Evolutionary conservation across 2,113 vertebrate genomes (phyloP), one percentile per base, ranked within the genome.

Genomic region (Corydoras maculifer): DNA sequence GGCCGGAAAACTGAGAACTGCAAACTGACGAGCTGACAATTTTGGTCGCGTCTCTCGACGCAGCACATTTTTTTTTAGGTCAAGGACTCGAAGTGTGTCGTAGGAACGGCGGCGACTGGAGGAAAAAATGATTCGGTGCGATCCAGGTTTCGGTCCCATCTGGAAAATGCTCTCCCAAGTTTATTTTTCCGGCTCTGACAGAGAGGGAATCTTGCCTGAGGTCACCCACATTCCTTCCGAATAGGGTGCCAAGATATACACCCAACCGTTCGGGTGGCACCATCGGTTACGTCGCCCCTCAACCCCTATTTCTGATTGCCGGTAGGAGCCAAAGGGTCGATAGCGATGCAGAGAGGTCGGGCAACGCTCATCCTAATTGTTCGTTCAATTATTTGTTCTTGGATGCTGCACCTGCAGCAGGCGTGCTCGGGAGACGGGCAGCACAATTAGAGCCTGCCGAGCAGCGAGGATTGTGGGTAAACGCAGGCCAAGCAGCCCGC

Each of bases 381-480:
- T 88, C 87, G 86, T 82, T 86, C 84, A 86, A 86, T 87, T 87
- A 88, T 87, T 25, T 90, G 88, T 82, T 82, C 81, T 84, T 84
- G 82, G 83, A 86, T 8, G 76, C 65, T 62, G 70, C 85, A 88
- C 88, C 89, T 90, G 85, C 82, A 70, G 58, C 69, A 76, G 78
- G 78, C 70, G 76, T 84, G 81, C 85, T 81, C 82, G 73, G 18
- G 83, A 86, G 82, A 80, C 59, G 67, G 68, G 2, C 25, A 74
- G 77, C 58, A 77, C 85, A 87, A 86, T 88, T 87, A 88, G 82
- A 74, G 74, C 75, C 61, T 58, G 18, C 55, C 12, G 80, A 82
- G 76, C 80, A 65, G 75, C 59, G 77, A 82, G 71, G 78, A 70
- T 81, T 78, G 67, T 75, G 79, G 75, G 68, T 77, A 81, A 86